Evolutionary conservation across 2,888 invertebrate species (phyloP), one percentile per base, ranked within the genome.

Genomic region (Strigamia maritima): DNA sequence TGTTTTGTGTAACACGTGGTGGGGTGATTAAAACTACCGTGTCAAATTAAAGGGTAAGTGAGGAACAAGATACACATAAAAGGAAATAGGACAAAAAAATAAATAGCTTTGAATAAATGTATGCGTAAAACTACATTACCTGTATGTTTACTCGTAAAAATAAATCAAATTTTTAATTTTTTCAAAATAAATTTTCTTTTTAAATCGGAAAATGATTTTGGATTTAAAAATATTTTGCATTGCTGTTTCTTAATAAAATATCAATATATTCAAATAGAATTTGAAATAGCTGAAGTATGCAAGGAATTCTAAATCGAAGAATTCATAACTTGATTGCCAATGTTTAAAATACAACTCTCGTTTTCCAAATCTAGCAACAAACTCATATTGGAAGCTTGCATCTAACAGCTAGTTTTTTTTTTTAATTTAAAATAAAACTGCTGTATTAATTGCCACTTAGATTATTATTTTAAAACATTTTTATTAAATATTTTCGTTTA

Each of bases 1-100:
- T 70, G 70, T 70, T 70, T 70, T 70, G 70, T 70, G 70, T 70
- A 70, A 70, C 70, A 70, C 70, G 70, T 70, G 70, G 70, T 28
- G 70, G 12, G 70, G 70, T 70, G 70, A 70, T 70, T 70, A 70
- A 70, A 70, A 70, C 70, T 28, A 70, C n/a, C 28, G 16, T 70
- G 70, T 70, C 70, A 70, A 70, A 70, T 70, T 70, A 70, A 28
- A 70, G 70, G 70, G 28, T 70, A 70, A 70, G 70, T 70, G 70
- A 28, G 70, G 16, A 70, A 28, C 19, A 19, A 49, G n/a, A 49
- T 49, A 19, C 14, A 49, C 70, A 28, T 70, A 70, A 70, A 70
- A 12, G 70, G 14, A 10, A 26, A 10, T 28, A 12, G n/a, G 26
- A 19, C n/a, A 54, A 70, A 70, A 60, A 60, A 60, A 60, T 19